Percentiles rank a stretch among this genome's conserved stretches.
These are phyloP conservation scores for Paelopatides confundens DNA, from an alignment of 53 echinoderm and acorn worm genomes.

Conservation along the genomic window DNA sequence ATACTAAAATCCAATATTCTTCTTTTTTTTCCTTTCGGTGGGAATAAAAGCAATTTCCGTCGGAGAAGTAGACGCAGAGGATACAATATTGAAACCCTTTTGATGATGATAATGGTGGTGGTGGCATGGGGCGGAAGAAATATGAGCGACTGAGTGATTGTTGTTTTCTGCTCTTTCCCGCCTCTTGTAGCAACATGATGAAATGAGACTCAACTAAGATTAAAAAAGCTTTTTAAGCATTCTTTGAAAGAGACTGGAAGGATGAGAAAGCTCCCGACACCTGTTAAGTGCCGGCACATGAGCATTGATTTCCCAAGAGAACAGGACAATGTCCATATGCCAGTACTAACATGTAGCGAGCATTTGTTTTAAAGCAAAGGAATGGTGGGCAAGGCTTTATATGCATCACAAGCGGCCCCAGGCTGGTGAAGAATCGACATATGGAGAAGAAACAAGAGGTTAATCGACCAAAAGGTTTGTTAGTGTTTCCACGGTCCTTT, in stretches of 20 bases:
- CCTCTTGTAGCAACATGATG: neutral
- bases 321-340: constrained; percentile 99
- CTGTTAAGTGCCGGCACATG: constrained; percentile 80
- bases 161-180: neutral
- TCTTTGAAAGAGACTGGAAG: neutral
- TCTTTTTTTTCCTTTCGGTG: no score
- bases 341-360: constrained; percentile 92
- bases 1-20: no score
- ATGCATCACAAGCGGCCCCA: neutral
- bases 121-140: no score
- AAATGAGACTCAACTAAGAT: neutral
- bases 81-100: no score
- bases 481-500: neutral
- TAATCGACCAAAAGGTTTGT: neutral
- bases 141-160: neutral
- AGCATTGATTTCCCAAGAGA: constrained; percentile 79
- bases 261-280: constrained; percentile 36
- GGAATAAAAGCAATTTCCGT: no score
- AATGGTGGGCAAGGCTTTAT: neutral
- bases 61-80: no score
- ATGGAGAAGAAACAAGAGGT: neutral
- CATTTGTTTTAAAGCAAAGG: constrained; percentile 21
- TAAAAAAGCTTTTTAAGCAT: neutral
- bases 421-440: neutral
- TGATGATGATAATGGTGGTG: no score